phyloP scores from a whole-genome alignment of 2,113 vertebrate species.

The Lathamus discolor region DNA sequence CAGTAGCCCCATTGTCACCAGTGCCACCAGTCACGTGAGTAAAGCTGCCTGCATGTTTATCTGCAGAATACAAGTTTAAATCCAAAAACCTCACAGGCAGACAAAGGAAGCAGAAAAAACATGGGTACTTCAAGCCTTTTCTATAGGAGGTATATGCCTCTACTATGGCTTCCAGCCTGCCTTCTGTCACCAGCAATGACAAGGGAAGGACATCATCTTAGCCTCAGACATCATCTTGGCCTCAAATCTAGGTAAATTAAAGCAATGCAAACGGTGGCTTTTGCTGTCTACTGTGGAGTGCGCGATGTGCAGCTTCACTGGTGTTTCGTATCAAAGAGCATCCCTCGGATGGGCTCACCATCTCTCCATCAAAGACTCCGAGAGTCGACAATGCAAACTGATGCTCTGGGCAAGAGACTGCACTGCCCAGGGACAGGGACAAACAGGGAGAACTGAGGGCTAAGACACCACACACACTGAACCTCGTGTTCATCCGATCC shows the following conservation, averaged over 20 bases:
- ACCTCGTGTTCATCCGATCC: background rate
- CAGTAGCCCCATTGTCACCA: background rate
- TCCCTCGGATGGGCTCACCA: background rate
- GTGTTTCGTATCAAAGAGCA: background rate
- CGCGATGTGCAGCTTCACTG: background rate
- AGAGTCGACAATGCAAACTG: background rate
- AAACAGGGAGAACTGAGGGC: background rate
- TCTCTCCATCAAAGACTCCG: background rate
- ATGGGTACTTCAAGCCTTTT: background rate
- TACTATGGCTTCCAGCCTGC: rapidly evolving
- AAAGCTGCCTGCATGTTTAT: background rate
- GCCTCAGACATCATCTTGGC: background rate
- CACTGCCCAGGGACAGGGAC: background rate
- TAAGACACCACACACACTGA: background rate
- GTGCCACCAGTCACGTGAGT: background rate
- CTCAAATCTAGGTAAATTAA: background rate
- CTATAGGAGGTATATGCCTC: background rate
- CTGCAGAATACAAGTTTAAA: constrained; percentile 2
- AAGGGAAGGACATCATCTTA: background rate
- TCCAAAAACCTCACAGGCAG: background rate
- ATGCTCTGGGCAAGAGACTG: background rate
- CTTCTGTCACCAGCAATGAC: background rate
- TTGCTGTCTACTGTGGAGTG: background rate
- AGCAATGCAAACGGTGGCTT: background rate
- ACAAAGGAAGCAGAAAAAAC: background rate